phyloP scores from a whole-genome alignment of 2,797 vertebrate species.

The Tapirus indicus region DNA sequence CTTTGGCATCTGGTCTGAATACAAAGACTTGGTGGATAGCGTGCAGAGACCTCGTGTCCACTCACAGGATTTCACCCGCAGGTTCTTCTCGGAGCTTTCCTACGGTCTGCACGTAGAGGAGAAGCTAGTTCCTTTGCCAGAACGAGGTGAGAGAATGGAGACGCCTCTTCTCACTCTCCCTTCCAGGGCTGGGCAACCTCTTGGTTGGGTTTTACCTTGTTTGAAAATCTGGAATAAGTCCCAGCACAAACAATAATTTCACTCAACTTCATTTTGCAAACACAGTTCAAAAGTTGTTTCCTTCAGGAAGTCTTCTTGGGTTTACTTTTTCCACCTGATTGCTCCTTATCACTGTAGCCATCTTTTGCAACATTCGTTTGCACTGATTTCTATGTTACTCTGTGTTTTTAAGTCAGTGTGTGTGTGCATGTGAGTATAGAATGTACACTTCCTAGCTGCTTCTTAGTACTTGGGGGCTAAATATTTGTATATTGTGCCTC shows the following conservation, averaged over 20 bases:
- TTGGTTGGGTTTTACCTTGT: neutral
- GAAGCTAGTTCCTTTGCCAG: neutral
- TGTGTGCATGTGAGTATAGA: neutral
- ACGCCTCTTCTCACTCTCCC: neutral
- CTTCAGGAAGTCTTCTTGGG: neutral
- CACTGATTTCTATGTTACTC: neutral
- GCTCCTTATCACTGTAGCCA: neutral
- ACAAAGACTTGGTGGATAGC: neutral
- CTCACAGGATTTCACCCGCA: neutral
- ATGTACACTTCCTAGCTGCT: neutral
- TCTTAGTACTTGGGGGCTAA: neutral
- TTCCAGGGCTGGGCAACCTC: neutral
- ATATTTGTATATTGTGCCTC: neutral
- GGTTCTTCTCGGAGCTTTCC: neutral
- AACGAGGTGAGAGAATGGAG: neutral
- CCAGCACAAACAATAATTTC: neutral
- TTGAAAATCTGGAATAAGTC: neutral
- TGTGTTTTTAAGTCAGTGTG: constrained; percentile 12
- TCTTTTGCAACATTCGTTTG: neutral
- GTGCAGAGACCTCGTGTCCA: neutral
- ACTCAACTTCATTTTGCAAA: constrained; percentile 24
- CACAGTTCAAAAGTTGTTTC: neutral
- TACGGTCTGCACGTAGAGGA: neutral
- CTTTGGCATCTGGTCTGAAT: neutral
- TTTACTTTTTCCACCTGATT: neutral